These are phyloP conservation scores for Parapristionchus giblindavisi DNA, from an alignment of 2,888 invertebrate species.

Conservation along the genomic window DNA sequence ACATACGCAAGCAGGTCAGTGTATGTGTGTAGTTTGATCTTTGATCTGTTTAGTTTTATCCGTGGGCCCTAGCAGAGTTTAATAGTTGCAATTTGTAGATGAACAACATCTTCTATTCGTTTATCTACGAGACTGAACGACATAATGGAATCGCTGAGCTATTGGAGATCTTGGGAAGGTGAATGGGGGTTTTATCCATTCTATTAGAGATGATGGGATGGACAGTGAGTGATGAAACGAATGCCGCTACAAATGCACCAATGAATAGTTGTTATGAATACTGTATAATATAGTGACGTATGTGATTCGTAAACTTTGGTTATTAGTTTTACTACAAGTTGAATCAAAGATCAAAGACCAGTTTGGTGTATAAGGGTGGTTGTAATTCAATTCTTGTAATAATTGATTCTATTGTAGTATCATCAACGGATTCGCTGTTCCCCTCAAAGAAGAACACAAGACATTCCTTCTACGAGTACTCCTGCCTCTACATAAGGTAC, in stretches of 20 bases:
- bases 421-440: slow-evolving; percentile 97
- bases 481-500: slow-evolving; percentile 94
- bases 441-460: slow-evolving; percentile 97
- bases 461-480: slow-evolving; percentile 92
- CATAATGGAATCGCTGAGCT: slow-evolving; percentile 98
- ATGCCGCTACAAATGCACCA: too few species aligned
- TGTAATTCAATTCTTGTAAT: too few species aligned
- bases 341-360: too few species aligned
- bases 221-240: too few species aligned
- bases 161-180: slow-evolving; percentile 95
- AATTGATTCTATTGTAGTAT: slow-evolving; percentile 77
- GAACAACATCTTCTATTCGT: slow-evolving; percentile 95
- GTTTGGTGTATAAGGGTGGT: too few species aligned
- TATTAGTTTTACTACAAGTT: background rate
- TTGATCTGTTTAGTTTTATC: background rate
- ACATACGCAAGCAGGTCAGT: slow-evolving; percentile 41
- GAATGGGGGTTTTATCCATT: background rate
- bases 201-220: background rate
- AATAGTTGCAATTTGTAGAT: slow-evolving; percentile 78
- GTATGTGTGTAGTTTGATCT: background rate
- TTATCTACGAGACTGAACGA: slow-evolving; percentile 99
- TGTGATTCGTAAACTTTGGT: too few species aligned
- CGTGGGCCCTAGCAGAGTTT: background rate
- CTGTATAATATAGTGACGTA: too few species aligned
- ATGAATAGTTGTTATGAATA: background rate